Conservation (phyloP, 2,888 invertebrate genomes). For the Crocallis elinguaria region DNA sequence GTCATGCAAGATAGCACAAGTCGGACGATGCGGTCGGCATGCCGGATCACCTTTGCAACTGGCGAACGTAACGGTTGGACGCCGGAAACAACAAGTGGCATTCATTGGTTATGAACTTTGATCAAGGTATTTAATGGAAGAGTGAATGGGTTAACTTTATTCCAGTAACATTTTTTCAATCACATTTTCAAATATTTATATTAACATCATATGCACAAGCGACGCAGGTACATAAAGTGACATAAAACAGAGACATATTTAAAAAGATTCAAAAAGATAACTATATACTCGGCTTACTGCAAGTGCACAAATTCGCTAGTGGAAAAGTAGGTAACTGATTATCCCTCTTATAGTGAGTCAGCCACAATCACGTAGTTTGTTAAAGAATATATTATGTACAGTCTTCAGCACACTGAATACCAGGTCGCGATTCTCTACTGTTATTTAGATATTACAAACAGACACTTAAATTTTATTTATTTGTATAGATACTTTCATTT, state of each 20-base stretch:
- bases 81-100: constrained; percentile 26
- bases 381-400: not conserved
- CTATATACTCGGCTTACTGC: not conserved
- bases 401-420: constrained; percentile 12
- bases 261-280: not conserved
- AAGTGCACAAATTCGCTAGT: constrained; percentile 8
- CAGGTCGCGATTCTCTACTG: no score
- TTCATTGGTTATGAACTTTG: constrained; percentile 49
- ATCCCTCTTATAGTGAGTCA: constrained; percentile 14
- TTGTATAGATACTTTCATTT: no score
- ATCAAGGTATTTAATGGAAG: constrained; percentile 42
- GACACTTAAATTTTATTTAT: no score
- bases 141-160: constrained; percentile 15
- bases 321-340: constrained; percentile 18
- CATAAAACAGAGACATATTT: not conserved
- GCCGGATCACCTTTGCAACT: constrained; percentile 52
- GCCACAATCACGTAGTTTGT: constrained; percentile 21
- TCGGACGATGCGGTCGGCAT: constrained; percentile 56
- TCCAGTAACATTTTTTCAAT: no score
- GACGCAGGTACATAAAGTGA: not conserved
- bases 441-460: no score
- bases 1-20: constrained; percentile 68
- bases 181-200: no score
- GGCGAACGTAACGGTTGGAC: constrained; percentile 36
- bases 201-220: no score